phyloP scores from a whole-genome alignment of 2,888 invertebrate genomes.

The Melieria omissa region DNA sequence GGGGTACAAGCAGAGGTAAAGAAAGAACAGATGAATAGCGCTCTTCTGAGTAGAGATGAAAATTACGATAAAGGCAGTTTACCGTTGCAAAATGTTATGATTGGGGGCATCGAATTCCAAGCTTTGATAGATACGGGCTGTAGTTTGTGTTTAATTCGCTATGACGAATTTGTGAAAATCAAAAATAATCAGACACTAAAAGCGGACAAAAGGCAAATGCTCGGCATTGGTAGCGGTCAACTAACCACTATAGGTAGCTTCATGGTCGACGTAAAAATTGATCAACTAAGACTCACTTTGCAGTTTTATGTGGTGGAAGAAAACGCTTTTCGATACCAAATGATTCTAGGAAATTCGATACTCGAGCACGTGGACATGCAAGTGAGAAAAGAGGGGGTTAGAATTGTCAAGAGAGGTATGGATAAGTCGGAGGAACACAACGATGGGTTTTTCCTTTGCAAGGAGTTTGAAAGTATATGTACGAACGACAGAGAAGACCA shows the following conservation, averaged over 20 bases:
- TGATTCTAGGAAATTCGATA: not conserved
- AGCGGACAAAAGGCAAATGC: not conserved
- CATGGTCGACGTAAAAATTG: not conserved
- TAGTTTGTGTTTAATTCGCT: constrained; percentile 30
- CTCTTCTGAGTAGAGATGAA: not conserved
- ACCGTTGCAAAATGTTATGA: not conserved
- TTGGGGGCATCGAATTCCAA: constrained; percentile 11
- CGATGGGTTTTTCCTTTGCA: no score
- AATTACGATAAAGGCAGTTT: not conserved
- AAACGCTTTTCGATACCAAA: not conserved
- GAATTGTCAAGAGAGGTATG: not conserved
- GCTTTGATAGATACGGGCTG: constrained; percentile 40
- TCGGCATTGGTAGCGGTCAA: not conserved
- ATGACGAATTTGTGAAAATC: no score
- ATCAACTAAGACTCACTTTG: no score
- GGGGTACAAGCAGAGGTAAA: not conserved
- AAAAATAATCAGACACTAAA: no score
- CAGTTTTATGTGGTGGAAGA: not conserved
- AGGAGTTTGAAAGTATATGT: no score
- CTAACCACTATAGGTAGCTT: not conserved
- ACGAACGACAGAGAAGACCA: no score
- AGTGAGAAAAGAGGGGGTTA: not conserved
- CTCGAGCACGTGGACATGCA: not conserved
- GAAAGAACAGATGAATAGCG: constrained; percentile 10
- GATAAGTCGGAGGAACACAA: no score